Conservation (phyloP, 2,113 vertebrate genomes). For the Aegotheles bennettii region DNA sequence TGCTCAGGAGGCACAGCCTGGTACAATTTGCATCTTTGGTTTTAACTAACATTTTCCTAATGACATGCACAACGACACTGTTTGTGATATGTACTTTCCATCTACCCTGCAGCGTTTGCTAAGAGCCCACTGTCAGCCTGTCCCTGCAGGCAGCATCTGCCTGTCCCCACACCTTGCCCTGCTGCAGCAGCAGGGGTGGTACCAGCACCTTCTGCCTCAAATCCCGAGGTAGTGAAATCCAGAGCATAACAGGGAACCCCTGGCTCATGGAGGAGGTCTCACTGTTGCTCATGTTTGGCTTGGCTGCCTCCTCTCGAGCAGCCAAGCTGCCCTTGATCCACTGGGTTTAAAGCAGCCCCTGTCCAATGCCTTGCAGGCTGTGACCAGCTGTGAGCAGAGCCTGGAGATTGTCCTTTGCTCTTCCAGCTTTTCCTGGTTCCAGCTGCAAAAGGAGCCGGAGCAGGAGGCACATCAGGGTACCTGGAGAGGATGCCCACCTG, state of each 20-base stretch:
- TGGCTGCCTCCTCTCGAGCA: background rate
- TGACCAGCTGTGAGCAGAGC: background rate
- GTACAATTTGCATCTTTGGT: background rate
- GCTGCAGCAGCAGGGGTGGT: background rate
- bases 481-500: background rate
- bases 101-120: fast-evolving
- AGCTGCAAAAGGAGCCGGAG: background rate
- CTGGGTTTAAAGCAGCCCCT: background rate
- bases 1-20: background rate
- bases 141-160: background rate
- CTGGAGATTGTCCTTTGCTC: background rate
- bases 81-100: background rate
- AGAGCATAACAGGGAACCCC: background rate
- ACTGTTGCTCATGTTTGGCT: background rate
- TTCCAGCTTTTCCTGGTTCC: background rate
- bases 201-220: background rate
- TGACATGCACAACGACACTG: background rate
- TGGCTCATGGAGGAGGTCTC: background rate
- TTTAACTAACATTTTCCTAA: background rate
- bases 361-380: background rate
- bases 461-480: background rate
- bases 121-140: background rate
- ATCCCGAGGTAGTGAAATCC: background rate
- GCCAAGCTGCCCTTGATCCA: background rate
- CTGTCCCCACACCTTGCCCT: background rate